A percentile compares a stretch with the other conserved stretches of the same genome.
Evolutionary conservation across 2,888 invertebrate genomes (phyloP).

Genomic region (Epirrhoe tristata): DNA sequence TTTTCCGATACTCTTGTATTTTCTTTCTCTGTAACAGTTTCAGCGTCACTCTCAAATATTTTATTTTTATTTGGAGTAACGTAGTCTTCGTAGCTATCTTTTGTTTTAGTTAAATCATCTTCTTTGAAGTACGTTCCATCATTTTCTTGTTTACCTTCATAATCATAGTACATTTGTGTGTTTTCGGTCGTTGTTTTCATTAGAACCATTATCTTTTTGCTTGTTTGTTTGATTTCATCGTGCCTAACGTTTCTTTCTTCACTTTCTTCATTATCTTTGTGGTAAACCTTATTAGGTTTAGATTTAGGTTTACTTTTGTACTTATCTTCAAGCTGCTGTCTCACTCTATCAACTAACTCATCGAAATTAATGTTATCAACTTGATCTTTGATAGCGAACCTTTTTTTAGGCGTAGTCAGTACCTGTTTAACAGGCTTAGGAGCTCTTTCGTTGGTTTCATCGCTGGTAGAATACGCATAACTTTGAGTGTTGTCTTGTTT

Average conservation of each 20-base stretch:
- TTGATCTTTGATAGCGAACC: conserved; percentile 30
- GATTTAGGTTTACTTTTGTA: conserved; percentile 6
- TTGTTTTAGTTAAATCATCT: conserved; percentile 43
- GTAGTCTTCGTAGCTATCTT: conserved; percentile 71
- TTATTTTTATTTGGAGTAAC: conserved; percentile 54
- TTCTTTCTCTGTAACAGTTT: background rate
- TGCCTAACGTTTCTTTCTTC: conserved; percentile 1
- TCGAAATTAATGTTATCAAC: conserved; percentile 48
- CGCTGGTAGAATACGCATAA: background rate
- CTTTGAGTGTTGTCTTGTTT: conserved; percentile 5
- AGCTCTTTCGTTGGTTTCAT: background rate
- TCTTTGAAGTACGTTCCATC: conserved; percentile 42
- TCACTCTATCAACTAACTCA: conserved; percentile 55
- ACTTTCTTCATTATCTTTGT: background rate
- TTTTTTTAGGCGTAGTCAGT: conserved; percentile 13
- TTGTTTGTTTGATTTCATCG: background rate
- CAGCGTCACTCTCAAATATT: conserved; percentile 43
- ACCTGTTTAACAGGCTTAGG: background rate
- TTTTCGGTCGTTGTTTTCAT: conserved; percentile 8
- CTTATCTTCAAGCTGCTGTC: conserved; percentile 48
- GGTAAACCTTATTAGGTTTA: background rate
- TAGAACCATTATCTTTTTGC: background rate
- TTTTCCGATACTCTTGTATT: background rate
- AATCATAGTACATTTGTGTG: conserved; percentile 16
- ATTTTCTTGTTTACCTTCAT: conserved; percentile 20